These are phyloP conservation scores for Enteromius fasciolatus DNA, from an alignment of 2,797 vertebrate species.

Conservation along the genomic window DNA sequence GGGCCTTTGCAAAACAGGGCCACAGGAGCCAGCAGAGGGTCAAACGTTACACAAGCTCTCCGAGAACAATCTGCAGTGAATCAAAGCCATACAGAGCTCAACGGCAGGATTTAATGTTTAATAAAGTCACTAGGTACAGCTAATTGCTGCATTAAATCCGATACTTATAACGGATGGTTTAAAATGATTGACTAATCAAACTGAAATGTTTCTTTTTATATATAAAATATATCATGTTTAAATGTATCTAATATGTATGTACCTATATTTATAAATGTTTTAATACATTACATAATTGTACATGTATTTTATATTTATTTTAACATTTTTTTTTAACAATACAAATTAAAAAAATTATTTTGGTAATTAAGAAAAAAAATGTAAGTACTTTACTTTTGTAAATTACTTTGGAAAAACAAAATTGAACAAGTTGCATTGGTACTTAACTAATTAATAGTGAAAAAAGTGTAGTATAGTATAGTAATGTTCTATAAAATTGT, in stretches of 20 bases:
- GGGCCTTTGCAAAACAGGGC: constrained; percentile 56
- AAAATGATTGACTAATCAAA: background rate
- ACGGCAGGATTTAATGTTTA: constrained; percentile 6
- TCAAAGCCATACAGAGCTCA: background rate
- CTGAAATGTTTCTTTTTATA: background rate
- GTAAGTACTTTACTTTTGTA: background rate
- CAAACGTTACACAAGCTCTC: constrained; percentile 44
- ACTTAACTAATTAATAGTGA: background rate
- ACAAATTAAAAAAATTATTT: no score
- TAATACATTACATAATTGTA: background rate
- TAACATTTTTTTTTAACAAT: no score
- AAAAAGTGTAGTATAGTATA: background rate
- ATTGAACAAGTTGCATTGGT: background rate
- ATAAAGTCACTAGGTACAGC: constrained; percentile 24
- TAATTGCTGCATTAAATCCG: constrained; percentile 21
- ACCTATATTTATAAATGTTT: background rate
- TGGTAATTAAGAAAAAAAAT: no score
- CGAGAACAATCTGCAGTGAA: constrained; percentile 31
- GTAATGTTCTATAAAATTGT: no score
- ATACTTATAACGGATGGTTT: constrained; percentile 3
- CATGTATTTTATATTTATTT: background rate
- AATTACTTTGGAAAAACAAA: background rate
- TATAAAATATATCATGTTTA: background rate
- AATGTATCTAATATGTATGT: no score
- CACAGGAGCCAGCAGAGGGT: constrained; percentile 49